A percentile compares a stretch with the other conserved stretches of the same genome.
Evolutionary conservation across 2,113 vertebrate species (phyloP).

Genomic region (Atherinomorus stipes): DNA sequence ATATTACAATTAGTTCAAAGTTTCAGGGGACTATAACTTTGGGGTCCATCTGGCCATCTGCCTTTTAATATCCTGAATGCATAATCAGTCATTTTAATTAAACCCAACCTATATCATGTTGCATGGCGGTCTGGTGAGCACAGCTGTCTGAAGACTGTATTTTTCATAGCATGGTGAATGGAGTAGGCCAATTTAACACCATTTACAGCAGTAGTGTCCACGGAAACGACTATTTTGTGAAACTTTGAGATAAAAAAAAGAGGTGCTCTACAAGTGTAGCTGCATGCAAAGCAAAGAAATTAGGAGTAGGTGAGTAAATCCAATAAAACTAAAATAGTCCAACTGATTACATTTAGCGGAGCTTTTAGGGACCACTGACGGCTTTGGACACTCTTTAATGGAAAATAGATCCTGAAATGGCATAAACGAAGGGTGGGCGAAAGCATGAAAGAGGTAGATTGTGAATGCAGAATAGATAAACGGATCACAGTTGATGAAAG

Average conservation of each 20-base stretch:
- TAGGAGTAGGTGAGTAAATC: constrained; percentile 20
- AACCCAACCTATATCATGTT: constrained; percentile 1
- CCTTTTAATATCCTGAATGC: constrained; percentile 4
- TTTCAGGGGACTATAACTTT: background rate
- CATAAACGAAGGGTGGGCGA: constrained; percentile 2
- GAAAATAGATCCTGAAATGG: constrained; percentile 36
- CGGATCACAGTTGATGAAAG: constrained; percentile 15
- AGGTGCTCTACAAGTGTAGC: background rate
- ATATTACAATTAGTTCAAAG: background rate
- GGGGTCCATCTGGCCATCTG: background rate
- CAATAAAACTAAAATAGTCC: constrained; percentile 6
- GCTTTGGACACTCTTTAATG: constrained; percentile 4
- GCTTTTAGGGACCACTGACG: constrained; percentile 29
- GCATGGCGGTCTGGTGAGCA: background rate
- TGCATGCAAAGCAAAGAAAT: constrained; percentile 19
- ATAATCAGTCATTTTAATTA: constrained; percentile 13
- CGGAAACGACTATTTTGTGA: constrained; percentile 12
- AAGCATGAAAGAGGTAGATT: constrained; percentile 1
- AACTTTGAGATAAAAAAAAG: background rate
- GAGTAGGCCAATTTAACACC: constrained; percentile 1
- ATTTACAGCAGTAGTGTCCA: constrained; percentile 10
- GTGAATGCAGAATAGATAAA: constrained; percentile 7
- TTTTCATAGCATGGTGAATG: constrained; percentile 15
- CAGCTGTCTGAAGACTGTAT: background rate
- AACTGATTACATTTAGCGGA: constrained; percentile 27